Conservation (phyloP, 2,113 vertebrate species). For the Microcebus griseorufus region DNA sequence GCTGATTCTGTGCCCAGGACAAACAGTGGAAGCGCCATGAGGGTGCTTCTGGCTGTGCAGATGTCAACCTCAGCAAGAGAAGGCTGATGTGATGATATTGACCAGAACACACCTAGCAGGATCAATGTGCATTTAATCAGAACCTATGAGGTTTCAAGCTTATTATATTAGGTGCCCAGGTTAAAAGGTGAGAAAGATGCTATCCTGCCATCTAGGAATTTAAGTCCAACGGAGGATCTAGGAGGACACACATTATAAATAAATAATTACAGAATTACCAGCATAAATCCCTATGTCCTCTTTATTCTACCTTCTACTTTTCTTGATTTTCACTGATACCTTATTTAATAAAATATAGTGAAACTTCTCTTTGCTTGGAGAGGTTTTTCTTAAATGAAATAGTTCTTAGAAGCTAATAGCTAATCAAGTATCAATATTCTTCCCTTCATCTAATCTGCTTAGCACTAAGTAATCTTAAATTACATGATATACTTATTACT, state of each 20-base stretch:
- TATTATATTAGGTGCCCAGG: background rate
- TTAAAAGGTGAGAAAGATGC: background rate
- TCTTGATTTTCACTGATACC: background rate
- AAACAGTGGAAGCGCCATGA: background rate
- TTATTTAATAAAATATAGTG: background rate
- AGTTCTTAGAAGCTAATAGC: constrained; percentile 9
- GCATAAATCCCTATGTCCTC: background rate
- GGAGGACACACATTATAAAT: background rate
- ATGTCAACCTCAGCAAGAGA: background rate
- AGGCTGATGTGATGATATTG: background rate
- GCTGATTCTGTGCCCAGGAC: background rate
- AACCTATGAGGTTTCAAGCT: background rate
- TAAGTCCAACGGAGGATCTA: background rate
- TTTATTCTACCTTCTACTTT: background rate
- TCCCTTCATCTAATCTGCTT: background rate
- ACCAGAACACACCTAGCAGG: background rate
- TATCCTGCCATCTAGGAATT: background rate
- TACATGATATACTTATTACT: background rate
- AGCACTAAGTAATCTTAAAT: background rate
- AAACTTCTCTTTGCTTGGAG: background rate
- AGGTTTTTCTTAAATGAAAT: constrained; percentile 6
- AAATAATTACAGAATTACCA: background rate
- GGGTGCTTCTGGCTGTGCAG: background rate
- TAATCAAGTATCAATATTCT: background rate
- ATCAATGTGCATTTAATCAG: background rate